Percentiles rank a stretch among this genome's conserved stretches.
These are phyloP conservation scores for Cryptotis parvus DNA, from an alignment of 2,113 vertebrate genomes.

Conservation along the genomic window DNA sequence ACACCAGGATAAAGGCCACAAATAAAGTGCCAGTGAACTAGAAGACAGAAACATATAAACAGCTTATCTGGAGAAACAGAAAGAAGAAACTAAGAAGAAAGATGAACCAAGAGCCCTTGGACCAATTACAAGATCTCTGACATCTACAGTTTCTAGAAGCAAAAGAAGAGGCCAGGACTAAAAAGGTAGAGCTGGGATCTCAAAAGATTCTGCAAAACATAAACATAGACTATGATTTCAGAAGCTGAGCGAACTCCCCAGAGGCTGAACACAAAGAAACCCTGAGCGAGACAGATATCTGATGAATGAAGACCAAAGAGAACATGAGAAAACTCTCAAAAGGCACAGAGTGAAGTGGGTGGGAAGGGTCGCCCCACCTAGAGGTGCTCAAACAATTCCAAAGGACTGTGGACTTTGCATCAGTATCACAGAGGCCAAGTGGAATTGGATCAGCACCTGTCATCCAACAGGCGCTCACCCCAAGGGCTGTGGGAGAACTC, in stretches of 20 bases:
- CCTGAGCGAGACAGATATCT: no score
- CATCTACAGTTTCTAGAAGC: not conserved
- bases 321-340: no score
- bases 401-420: not conserved
- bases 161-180: no score
- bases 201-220: no score
- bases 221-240: no score
- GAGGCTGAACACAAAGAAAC: no score
- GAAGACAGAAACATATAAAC: not conserved
- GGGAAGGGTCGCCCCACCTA: not conserved
- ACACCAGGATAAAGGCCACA: not conserved
- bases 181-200: no score
- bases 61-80: not conserved
- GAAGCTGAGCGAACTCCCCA: no score
- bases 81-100: not conserved
- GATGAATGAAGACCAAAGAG: no score
- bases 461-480: no score
- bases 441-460: not conserved
- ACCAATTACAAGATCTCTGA: not conserved
- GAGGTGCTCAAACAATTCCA: not conserved
- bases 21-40: not conserved
- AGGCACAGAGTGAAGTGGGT: no score
- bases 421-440: not conserved
- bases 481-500: conserved; percentile 16
- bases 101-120: not conserved